These are phyloP conservation scores for Scelioninae gen. 1 DNA, from an alignment of 2,888 invertebrate species.

Conservation along the genomic window DNA sequence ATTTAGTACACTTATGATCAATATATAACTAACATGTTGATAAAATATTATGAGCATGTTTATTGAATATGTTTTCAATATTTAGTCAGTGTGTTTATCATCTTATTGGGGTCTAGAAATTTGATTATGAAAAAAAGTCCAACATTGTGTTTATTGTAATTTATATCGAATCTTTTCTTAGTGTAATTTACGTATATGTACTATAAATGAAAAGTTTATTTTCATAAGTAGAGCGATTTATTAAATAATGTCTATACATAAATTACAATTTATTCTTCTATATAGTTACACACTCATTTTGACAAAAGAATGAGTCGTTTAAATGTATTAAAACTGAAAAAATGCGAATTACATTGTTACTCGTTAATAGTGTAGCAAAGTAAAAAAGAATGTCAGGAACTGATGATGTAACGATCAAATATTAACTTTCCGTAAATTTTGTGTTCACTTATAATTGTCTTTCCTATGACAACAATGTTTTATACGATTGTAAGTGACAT, in stretches of 20 bases:
- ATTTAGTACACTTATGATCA: too few species aligned
- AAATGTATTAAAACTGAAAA: constrained; percentile 3
- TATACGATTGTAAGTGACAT: not conserved
- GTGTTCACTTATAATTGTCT: constrained; percentile 25
- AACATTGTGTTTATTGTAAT: not conserved
- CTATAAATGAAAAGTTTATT: constrained; percentile 7
- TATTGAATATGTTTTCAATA: too few species aligned
- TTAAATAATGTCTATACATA: constrained; percentile 20
- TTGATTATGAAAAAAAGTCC: too few species aligned
- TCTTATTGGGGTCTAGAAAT: too few species aligned
- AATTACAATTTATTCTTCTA: constrained; percentile 36
- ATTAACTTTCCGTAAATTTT: not conserved
- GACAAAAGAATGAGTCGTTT: not conserved
- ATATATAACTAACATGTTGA: too few species aligned
- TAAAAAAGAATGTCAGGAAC: constrained; percentile 27
- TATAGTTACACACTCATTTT: constrained; percentile 17
- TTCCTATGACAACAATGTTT: not conserved
- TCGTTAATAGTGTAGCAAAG: constrained; percentile 33
- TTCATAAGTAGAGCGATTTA: constrained; percentile 22
- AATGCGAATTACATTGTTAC: constrained; percentile 24
- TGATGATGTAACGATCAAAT: constrained; percentile 7
- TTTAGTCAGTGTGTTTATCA: too few species aligned
- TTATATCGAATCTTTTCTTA: not conserved
- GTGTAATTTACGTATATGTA: too few species aligned
- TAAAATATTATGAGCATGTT: too few species aligned